A percentile compares a stretch with the other conserved stretches of the same genome.
Evolutionary conservation across 2,113 vertebrate species (phyloP).

Genomic region (Xenotilapia leptura): DNA sequence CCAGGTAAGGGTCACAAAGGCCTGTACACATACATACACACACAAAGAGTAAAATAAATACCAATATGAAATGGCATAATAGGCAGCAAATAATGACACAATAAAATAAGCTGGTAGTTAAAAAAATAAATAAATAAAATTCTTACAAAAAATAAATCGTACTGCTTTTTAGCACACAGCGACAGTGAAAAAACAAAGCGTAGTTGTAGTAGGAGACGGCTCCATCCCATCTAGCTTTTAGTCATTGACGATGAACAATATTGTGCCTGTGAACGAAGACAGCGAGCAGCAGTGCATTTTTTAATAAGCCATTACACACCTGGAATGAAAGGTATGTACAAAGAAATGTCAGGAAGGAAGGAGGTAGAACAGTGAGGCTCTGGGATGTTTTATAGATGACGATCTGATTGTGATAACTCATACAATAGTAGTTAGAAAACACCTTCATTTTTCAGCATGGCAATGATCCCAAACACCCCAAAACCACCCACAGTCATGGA

Average conservation of each 20-base stretch:
- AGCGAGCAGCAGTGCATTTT: rapidly evolving
- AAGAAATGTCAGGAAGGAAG: not conserved
- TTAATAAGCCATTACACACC: rapidly evolving
- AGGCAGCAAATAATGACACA: not conserved
- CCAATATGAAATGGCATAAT: not conserved
- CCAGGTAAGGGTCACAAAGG: not conserved
- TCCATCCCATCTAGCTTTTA: not conserved
- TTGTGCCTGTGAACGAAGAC: rapidly evolving
- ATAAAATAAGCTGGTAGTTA: not conserved
- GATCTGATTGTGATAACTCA: rapidly evolving
- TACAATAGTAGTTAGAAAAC: rapidly evolving
- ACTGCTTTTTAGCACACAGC: not conserved
- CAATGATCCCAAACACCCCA: not conserved
- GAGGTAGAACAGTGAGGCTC: not conserved
- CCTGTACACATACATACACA: rapidly evolving
- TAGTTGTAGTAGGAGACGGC: not conserved
- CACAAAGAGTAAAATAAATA: not conserved
- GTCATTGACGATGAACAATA: rapidly evolving
- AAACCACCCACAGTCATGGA: not conserved
- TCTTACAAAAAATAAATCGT: not conserved
- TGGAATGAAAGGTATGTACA: not conserved
- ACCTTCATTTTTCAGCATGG: not conserved
- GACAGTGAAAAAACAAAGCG: rapidly evolving
- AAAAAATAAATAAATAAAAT: not conserved
- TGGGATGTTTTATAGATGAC: not conserved